Percentiles rank a stretch among this genome's conserved stretches.
Evolutionary conservation across 2,797 vertebrate genomes (phyloP).

Genomic region (Sebastes matsubarae): DNA sequence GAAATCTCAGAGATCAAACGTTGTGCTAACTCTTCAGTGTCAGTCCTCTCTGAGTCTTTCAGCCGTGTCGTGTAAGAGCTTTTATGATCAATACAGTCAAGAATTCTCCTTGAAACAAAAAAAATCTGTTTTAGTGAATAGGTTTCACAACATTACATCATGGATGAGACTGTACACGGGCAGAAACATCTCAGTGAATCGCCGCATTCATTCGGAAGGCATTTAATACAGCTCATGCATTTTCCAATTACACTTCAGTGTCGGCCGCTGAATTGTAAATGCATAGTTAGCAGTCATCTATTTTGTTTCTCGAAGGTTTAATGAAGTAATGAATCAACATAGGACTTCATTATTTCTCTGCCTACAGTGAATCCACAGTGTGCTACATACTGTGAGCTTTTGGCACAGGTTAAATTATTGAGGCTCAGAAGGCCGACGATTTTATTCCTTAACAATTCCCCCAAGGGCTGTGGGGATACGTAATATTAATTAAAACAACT

Average conservation of each 20-base stretch:
- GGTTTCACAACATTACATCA: constrained; percentile 71
- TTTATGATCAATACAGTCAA: constrained; percentile 63
- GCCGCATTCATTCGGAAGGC: constrained; percentile 16
- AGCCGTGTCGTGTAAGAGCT: constrained; percentile 49
- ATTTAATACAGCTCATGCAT: constrained; percentile 36
- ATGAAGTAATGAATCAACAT: constrained; percentile 55
- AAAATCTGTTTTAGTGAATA: constrained; percentile 49
- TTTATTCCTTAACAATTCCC: constrained; percentile 16
- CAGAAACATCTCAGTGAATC: constrained; percentile 35
- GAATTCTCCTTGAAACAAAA: constrained; percentile 68
- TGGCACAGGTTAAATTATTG: constrained; percentile 57
- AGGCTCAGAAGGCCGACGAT: constrained; percentile 29
- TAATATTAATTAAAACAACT: constrained; percentile 19
- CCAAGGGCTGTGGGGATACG: not conserved
- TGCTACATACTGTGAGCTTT: not conserved
- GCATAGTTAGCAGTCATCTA: constrained; percentile 41
- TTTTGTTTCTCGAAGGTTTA: constrained; percentile 48
- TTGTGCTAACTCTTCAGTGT: constrained; percentile 41
- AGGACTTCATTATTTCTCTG: constrained; percentile 46
- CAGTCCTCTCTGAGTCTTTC: constrained; percentile 45
- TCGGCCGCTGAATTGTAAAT: constrained; percentile 44
- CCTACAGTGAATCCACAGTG: constrained; percentile 27
- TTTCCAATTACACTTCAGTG: constrained; percentile 43
- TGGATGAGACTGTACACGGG: constrained; percentile 41
- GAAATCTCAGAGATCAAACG: constrained; percentile 58